Base-by-base conservation (phyloP, 2,113 vertebrate species). In the Sisor rabdophorus region DNA sequence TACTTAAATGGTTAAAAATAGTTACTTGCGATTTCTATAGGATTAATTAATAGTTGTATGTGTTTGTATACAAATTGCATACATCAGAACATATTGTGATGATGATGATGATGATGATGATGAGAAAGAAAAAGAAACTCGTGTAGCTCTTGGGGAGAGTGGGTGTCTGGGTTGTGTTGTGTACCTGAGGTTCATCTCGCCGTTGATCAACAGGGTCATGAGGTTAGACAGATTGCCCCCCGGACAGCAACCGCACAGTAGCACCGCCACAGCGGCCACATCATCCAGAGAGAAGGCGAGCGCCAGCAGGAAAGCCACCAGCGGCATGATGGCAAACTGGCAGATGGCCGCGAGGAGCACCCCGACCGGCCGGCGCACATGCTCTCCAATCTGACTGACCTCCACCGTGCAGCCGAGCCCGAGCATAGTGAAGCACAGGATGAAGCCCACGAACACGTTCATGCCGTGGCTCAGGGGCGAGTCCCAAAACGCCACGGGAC, bases 121-220 rank as follows among this genome's bases (percentile, higher is more conserved):
- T 8, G 4, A 8, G 3, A 20, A 47, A 22, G 63, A 76, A 28
- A 17, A 16, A 17, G 19, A 16, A 44, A 44, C 5, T 44, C 1
- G 63, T 7, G 40, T 32, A 16, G 1, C 0, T 24, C 30, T 40
- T 32, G 11, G 12, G 20, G 40, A 17, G 22, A 26, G 6, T n/a
- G 7, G 32, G 44, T 28, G 6, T 36, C 7, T 36, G 32, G 3
- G 32, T 36, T 36, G 7, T 36, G 32, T 20, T 53, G 36, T 6
- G 0, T 94, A 98, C 97, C 97, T 99, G 83, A 99, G 95, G 82
- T 97, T 99, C 96, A 98, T 99, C 83, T 98, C 96, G 24, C 96
- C 96, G 85, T 98, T 91, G 75, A 93, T 95, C 85, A 99, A 91
- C 75, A 98, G 91, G 12, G 95, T 93, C 94, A 99, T 91, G 79